These are phyloP conservation scores for Octodonta nipae DNA, from an alignment of 2,888 invertebrate species.

Conservation along the genomic window DNA sequence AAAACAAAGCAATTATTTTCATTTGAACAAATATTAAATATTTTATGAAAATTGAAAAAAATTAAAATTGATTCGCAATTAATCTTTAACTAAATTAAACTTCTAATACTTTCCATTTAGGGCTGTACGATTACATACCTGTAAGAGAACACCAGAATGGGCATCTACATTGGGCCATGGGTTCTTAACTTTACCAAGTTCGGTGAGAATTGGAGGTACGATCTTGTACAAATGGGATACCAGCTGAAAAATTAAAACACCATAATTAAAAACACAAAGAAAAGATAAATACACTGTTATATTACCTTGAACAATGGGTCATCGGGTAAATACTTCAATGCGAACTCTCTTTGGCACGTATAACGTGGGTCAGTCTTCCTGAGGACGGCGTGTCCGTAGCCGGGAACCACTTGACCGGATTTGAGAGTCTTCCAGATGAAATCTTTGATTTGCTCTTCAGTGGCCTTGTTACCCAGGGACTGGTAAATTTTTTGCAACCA, in stretches of 20 bases:
- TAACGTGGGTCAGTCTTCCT: conserved; percentile 89
- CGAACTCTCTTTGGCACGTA: conserved; percentile 88
- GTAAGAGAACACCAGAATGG: conserved; percentile 83
- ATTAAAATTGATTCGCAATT: no score
- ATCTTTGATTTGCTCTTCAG: conserved; percentile 84
- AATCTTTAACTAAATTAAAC: no score
- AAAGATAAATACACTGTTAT: background rate
- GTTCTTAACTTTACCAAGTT: conserved; percentile 92
- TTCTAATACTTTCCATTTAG: no score
- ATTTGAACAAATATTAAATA: no score
- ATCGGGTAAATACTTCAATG: conserved; percentile 81
- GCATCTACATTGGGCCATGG: conserved; percentile 98
- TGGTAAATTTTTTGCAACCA: conserved; percentile 85
- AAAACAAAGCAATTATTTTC: no score
- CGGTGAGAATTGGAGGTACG: conserved; percentile 80
- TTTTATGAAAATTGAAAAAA: no score
- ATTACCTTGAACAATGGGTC: conserved; percentile 73
- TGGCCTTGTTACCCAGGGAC: conserved; percentile 71
- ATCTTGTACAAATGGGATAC: conserved; percentile 84
- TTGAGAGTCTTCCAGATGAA: conserved; percentile 96
- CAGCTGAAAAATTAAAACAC: conserved; percentile 39
- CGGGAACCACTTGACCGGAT: conserved; percentile 91
- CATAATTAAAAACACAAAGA: conserved; percentile 2
- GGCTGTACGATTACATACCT: no score
- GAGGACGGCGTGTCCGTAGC: conserved; percentile 91